A percentile compares a stretch with the other conserved stretches of the same genome.
Evolutionary conservation across 2,888 invertebrate species (phyloP).

Genomic region (Chironomus riparius): DNA sequence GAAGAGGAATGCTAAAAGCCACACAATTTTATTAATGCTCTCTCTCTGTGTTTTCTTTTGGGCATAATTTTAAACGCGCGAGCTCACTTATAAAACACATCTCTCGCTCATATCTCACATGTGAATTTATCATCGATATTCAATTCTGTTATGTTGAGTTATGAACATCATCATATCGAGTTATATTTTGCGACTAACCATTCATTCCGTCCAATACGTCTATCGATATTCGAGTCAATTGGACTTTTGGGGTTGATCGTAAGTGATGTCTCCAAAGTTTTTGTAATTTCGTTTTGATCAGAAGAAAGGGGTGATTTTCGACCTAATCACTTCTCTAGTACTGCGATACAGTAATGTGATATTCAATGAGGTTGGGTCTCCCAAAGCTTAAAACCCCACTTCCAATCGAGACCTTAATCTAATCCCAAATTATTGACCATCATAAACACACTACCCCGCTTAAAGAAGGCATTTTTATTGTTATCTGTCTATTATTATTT

Average conservation of each 20-base stretch:
- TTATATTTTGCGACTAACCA: background rate
- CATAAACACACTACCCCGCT: background rate
- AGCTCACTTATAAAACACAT: background rate
- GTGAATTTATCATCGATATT: background rate
- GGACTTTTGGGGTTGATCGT: too few relatives aligned
- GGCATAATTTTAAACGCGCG: conserved; percentile 7
- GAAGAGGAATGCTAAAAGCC: background rate
- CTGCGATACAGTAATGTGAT: too few relatives aligned
- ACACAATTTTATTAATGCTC: background rate
- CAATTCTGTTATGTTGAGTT: background rate
- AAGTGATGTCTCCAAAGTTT: too few relatives aligned
- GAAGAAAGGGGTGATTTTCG: too few relatives aligned
- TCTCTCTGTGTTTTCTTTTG: background rate
- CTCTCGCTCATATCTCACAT: background rate
- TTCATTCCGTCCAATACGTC: background rate
- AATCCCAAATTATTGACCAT: background rate
- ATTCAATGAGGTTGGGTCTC: too few relatives aligned
- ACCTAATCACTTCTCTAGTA: too few relatives aligned
- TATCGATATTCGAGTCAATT: too few relatives aligned
- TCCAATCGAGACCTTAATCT: too few relatives aligned
- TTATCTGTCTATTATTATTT: background rate
- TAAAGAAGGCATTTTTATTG: background rate
- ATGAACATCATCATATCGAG: too few relatives aligned
- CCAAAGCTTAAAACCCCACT: too few relatives aligned
- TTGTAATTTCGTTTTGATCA: too few relatives aligned